Conservation (phyloP, 2,113 vertebrate genomes). For the Oryzias woworae region DNA sequence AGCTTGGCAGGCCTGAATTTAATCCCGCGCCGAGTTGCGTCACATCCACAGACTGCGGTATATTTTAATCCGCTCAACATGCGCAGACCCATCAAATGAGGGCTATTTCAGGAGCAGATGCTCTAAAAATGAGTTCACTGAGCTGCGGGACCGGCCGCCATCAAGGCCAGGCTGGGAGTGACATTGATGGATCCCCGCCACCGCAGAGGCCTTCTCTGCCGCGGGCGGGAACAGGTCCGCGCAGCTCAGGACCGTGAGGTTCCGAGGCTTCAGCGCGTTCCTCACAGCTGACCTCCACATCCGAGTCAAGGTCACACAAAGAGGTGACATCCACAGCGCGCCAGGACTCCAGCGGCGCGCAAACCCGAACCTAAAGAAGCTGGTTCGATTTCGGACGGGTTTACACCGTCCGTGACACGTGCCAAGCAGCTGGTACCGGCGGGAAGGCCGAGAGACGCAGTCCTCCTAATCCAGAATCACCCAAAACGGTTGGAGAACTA, state of each 20-base stretch:
- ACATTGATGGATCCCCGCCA: slow-evolving; percentile 12
- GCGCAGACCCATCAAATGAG: not conserved
- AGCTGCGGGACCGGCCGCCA: slow-evolving; percentile 13
- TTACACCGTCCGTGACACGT: not conserved
- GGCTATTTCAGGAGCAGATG: not conserved
- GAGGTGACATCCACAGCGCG: slow-evolving; percentile 12
- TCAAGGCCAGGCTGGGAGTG: slow-evolving; percentile 17
- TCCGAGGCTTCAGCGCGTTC: slow-evolving; percentile 9
- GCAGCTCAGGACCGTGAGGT: not conserved
- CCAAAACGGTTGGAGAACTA: not conserved
- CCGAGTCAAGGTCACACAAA: slow-evolving; percentile 62
- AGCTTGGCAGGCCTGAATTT: slow-evolving; percentile 3
- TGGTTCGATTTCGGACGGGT: too few species aligned
- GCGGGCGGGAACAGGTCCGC: slow-evolving; percentile 1
- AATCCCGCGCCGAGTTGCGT: not conserved
- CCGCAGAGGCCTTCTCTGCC: too few species aligned
- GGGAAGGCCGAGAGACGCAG: not conserved
- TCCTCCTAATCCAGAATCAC: not conserved
- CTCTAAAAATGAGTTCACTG: too few species aligned
- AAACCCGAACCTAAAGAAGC: too few species aligned
- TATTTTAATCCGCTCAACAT: not conserved
- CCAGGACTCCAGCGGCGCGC: too few species aligned
- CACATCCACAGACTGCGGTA: not conserved
- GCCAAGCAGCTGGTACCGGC: slow-evolving; percentile 44
- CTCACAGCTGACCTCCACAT: slow-evolving; percentile 34